Evolutionary conservation across 2,113 vertebrate genomes (phyloP), one percentile per base, ranked within the genome.

Genomic region (Lophochroa leadbeateri): DNA sequence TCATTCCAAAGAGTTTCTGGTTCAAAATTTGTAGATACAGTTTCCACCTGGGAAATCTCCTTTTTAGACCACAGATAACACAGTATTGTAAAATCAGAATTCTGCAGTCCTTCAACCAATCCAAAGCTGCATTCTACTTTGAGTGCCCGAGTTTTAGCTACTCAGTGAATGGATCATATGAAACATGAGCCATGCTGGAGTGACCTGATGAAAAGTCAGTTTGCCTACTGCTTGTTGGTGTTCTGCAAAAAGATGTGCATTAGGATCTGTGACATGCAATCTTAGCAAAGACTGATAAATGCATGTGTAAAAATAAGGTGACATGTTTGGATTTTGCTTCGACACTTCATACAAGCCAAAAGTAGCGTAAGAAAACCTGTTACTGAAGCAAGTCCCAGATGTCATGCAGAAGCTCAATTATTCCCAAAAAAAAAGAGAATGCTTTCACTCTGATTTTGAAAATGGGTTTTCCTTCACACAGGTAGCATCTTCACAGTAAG

Each of bases 11-110:
- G 83, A 86, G 86, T 93, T 96, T 93, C 91, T 92, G 68, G 33
- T 94, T 95, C 86, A 89, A 94, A 96, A 94, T 72, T 82, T 91
- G 33, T 89, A 95, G 84, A 63, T 89, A 96, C 82, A 90, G 74
- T 96, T 94, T 96, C 95, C 89, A 86, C 91, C 74, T 79, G 88
- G 96, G 91, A 96, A 95, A 90, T 96, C 64, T 79, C 92, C 63
- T 94, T 88, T 96, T 91, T 82, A 87, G 86, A 95, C 77, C 78
- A 94, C 83, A 94, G 80, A 57, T 82, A 94, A 88, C 91, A 75
- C 61, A 82, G 91, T 92, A 86, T 61, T 78, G 86, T 68, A 94
- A 94, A 93, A 95, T 43, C 77, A 57, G 88, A 96, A 84, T 70
- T 92, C 90, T 88, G 82, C 33, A 71, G 82, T 91, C 79, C 79